Base-by-base conservation (phyloP, 1,140 invertebrate species). In the Lucilia sericata region DNA sequence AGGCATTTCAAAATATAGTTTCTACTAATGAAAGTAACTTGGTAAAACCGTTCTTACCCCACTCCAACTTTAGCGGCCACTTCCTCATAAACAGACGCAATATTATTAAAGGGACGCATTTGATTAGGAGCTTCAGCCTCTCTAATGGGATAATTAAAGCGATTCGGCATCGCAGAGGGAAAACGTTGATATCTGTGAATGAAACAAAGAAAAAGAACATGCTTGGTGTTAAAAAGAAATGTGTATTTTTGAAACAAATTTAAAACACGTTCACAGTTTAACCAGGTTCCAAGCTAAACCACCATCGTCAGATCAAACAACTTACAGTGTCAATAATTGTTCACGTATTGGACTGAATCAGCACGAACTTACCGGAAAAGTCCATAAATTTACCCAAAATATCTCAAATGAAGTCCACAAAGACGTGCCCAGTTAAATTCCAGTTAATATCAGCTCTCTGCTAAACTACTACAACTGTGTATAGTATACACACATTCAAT, bases 41-140 rank as follows among this genome's bases (percentile, higher is more conserved):
- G 12, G 19, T 2, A 80, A 51, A 49, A 86, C 5, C 5, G 14
- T 21, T 21, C 87, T 87, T 81, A 90, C 88, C 90, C 90, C 7
- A 88, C 87, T 42, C 89, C 90, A 82, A 91, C 88, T 85, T 90
- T 91, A 0, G 87, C 89, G 13, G 89, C 88, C 8, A 91, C 88
- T 12, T 88, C 90, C 84, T 91, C 89, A 84, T 90, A 91, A 82
- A 90, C 89, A 21, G 90, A 90, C 9, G 88, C 88, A 82, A 91
- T 86, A 85, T 88, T 88, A 82, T 74, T 82, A 30, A 49, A 75
- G 14, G 51, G 34, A 34, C 82, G 82, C 34, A 82, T 82, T 82
- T 82, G 81, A 80, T 80, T 80, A 51, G 12, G 34, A 0, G 13
- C 36, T n/a, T 80, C 76, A 13, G n/a, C n/a, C 19, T 80, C 76